Conservation (phyloP, 1,140 invertebrate genomes). For the Aleiodes sp. region DNA sequence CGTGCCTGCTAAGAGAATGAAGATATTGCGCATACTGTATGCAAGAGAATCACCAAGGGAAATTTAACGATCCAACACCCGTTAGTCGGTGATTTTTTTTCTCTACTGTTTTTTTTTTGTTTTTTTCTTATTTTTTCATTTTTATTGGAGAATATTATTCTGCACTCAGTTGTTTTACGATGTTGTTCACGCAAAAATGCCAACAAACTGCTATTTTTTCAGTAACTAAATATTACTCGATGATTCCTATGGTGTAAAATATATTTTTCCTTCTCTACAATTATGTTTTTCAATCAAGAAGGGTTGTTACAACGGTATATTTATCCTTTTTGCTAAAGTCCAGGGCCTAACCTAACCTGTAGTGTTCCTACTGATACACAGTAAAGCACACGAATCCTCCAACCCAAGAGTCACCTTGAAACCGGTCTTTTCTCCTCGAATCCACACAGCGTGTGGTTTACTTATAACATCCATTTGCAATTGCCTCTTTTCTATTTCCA, state of each 20-base stretch:
- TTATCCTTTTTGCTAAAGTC: not conserved
- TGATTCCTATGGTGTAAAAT: constrained; percentile 8
- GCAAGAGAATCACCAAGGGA: not conserved
- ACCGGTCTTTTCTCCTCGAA: constrained; percentile 36
- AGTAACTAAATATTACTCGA: not conserved
- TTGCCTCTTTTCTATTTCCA: not conserved
- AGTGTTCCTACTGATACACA: too few species aligned
- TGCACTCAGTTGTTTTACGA: constrained; percentile 23
- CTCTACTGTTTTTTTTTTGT: not conserved
- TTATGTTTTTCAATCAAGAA: not conserved
- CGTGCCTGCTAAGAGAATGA: constrained; percentile 22
- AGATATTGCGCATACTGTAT: constrained; percentile 17
- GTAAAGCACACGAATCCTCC: constrained; percentile 42
- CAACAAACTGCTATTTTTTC: not conserved
- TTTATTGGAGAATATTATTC: constrained; percentile 13
- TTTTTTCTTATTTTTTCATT: constrained; percentile 13
- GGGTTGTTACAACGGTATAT: constrained; percentile 3
- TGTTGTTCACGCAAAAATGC: constrained; percentile 13
- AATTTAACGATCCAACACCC: constrained; percentile 25
- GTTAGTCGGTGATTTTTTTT: constrained; percentile 15
- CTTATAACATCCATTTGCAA: constrained; percentile 6
- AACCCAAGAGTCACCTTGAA: constrained; percentile 49
- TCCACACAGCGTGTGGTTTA: constrained; percentile 34
- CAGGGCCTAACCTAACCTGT: not conserved
- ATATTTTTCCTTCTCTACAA: not conserved